Percentiles rank a stretch among this genome's conserved stretches.
Conservation (phyloP, 2,797 vertebrate genomes). For the Ctenopoma kingsleyae region DNA sequence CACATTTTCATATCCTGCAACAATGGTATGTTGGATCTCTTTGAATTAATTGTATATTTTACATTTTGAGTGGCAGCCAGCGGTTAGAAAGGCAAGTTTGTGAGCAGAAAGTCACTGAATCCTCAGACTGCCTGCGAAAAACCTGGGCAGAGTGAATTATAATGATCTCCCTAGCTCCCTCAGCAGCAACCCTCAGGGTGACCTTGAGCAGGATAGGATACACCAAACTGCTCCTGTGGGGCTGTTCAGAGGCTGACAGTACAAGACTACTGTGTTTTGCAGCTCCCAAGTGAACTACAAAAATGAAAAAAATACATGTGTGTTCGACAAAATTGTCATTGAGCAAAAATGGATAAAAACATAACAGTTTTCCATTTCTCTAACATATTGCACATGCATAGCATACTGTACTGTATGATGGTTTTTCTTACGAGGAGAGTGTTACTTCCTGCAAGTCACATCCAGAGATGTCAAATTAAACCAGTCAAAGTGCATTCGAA, state of each 20-base stretch:
- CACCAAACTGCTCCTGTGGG: constrained; percentile 13
- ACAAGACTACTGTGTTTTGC: background rate
- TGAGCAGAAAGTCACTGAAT: constrained; percentile 9
- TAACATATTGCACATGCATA: background rate
- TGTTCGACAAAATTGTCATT: constrained; percentile 13
- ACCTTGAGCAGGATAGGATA: constrained; percentile 39
- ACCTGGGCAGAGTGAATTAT: background rate
- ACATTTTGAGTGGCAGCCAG: background rate
- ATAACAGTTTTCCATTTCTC: background rate
- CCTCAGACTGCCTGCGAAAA: background rate
- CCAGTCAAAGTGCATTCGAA: too few species aligned
- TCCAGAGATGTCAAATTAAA: background rate
- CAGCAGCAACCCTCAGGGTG: constrained; percentile 20
- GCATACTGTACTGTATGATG: background rate
- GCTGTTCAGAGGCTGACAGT: constrained; percentile 20
- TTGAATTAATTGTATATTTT: background rate
- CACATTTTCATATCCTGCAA: background rate
- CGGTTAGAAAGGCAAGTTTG: background rate
- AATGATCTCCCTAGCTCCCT: background rate
- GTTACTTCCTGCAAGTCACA: constrained; percentile 25
- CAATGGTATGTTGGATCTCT: background rate
- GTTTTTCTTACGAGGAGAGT: background rate
- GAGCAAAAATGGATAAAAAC: constrained; percentile 9
- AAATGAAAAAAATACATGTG: constrained; percentile 1
- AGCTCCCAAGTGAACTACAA: constrained; percentile 8